Percentiles rank a stretch among this genome's conserved stretches.
Evolutionary conservation across 2,113 vertebrate genomes (phyloP).

Genomic region (Forbesichthys agassizii): DNA sequence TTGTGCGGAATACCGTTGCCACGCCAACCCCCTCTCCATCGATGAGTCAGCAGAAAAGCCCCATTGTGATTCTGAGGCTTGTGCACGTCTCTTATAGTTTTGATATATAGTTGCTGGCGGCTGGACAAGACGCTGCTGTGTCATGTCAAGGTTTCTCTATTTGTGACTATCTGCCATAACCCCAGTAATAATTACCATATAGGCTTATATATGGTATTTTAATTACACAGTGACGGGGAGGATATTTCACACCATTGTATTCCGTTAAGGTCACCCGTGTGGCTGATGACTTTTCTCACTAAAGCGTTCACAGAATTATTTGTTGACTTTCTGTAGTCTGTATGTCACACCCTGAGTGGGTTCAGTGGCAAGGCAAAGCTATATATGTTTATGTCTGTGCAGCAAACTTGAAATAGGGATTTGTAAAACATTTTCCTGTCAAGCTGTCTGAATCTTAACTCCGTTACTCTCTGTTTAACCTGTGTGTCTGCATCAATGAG

Average conservation of each 20-base stretch:
- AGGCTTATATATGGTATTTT: no score
- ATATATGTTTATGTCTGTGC: background rate
- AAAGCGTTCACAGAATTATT: no score
- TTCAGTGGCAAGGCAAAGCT: background rate
- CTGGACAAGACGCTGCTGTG: background rate
- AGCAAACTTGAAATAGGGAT: background rate
- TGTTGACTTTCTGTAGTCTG: background rate
- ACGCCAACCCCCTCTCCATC: constrained; percentile 12
- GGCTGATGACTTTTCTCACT: no score
- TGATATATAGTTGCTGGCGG: background rate
- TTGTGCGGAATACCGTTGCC: constrained; percentile 2
- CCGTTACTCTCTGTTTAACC: background rate
- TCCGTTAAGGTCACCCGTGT: no score
- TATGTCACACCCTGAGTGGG: background rate
- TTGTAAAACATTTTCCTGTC: background rate
- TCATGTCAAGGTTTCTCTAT: no score
- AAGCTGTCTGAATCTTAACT: background rate
- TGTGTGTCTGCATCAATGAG: background rate
- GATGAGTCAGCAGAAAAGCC: constrained; percentile 43
- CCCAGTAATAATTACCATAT: no score
- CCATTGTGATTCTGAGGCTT: constrained; percentile 14
- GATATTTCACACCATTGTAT: no score
- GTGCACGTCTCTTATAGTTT: constrained; percentile 30
- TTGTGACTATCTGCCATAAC: no score
- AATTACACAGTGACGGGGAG: no score